These are phyloP conservation scores for Oscheius sp. DNA, from an alignment of 2,888 invertebrate species.

Conservation along the genomic window DNA sequence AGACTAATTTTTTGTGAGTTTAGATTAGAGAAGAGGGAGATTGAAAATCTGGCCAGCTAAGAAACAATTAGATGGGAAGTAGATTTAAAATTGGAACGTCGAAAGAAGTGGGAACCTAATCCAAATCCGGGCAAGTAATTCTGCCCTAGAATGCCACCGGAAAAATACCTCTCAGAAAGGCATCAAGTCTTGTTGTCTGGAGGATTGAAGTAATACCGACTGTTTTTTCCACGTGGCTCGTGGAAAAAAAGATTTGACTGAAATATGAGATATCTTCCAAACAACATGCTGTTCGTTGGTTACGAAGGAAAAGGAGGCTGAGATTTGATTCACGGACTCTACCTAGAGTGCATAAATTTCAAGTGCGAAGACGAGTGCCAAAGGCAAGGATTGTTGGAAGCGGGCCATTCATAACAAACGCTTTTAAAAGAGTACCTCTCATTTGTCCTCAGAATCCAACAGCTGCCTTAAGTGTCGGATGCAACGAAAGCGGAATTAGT, in stretches of 20 bases:
- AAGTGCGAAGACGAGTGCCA: constrained; percentile 1
- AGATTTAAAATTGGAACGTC: neutral
- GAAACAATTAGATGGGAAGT: constrained; percentile 11
- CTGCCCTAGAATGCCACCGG: no score
- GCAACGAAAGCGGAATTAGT: constrained; percentile 23
- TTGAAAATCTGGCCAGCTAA: neutral
- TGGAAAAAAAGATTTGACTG: neutral
- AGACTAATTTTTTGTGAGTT: neutral
- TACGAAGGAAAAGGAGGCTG: neutral
- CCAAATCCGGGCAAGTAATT: neutral
- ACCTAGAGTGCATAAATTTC: constrained; percentile 9
- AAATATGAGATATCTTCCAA: constrained; percentile 5
- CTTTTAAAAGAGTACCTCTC: constrained; percentile 23
- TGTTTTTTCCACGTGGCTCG: neutral
- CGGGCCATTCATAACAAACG: constrained; percentile 19
- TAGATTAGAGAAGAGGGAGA: neutral
- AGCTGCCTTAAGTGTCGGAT: constrained; percentile 8
- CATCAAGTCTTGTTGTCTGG: no score
- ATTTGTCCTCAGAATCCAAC: constrained; percentile 27
- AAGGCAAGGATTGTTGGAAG: constrained; percentile 1
- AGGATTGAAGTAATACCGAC: neutral
- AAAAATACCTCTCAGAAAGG: neutral
- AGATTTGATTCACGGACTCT: neutral
- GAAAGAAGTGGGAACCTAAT: neutral
- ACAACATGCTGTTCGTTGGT: neutral